phyloP scores from a whole-genome alignment of 2,888 invertebrate genomes.

The Eutolmus rufibarbis region DNA sequence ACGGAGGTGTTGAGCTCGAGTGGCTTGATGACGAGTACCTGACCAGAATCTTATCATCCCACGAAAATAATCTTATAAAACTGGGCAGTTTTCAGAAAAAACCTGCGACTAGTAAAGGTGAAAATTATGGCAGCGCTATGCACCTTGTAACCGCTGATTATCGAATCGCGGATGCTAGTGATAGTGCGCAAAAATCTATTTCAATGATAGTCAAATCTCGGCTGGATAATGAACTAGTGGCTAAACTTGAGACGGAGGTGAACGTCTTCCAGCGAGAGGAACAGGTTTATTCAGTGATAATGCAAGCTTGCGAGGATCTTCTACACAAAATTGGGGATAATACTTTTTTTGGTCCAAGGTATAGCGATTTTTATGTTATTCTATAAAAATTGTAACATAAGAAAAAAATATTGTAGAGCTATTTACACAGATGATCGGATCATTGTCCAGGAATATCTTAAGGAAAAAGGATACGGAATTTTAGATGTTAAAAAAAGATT shows the following conservation, averaged over 20 bases:
- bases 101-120: constrained; percentile 54
- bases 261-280: constrained; percentile 53
- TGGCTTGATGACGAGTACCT: constrained; percentile 52
- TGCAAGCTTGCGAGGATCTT: constrained; percentile 49
- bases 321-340: constrained; percentile 50
- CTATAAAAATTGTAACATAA: background rate
- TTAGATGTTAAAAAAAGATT: constrained; percentile 64
- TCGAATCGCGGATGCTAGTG: background rate
- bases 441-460: constrained; percentile 65
- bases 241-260: constrained; percentile 53
- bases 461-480: constrained; percentile 64
- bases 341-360: constrained; percentile 54
- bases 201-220: constrained; percentile 54
- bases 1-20: constrained; percentile 33
- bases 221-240: constrained; percentile 50
- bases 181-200: constrained; percentile 43
- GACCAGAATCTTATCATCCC: constrained; percentile 51
- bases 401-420: constrained; percentile 47
- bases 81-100: constrained; percentile 49
- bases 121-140: constrained; percentile 54
- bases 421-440: constrained; percentile 53
- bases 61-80: constrained; percentile 46
- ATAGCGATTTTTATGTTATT: background rate
- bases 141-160: constrained; percentile 51
- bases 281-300: constrained; percentile 52